Percentiles rank a stretch among this genome's conserved stretches.
These are phyloP conservation scores for Cheilosia vernalis DNA, from an alignment of 2,888 invertebrate species.

Conservation along the genomic window DNA sequence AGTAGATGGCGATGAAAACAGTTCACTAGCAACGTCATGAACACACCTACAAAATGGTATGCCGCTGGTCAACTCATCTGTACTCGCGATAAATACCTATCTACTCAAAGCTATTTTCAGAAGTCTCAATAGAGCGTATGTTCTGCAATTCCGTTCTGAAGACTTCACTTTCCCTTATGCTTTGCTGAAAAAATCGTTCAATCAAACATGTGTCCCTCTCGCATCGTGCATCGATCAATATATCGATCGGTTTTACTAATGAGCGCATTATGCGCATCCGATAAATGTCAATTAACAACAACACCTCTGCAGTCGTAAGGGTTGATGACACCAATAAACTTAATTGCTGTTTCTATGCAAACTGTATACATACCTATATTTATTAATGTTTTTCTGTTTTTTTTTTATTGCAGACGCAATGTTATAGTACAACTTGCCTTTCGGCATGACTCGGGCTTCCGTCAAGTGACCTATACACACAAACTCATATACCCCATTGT, in stretches of 20 bases:
- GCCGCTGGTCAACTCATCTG: too few species aligned
- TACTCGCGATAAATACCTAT: too few species aligned
- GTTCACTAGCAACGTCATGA: too few species aligned
- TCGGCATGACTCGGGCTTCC: constrained; percentile 9
- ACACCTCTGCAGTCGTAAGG: constrained; percentile 39
- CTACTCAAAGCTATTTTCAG: too few species aligned
- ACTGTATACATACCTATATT: constrained; percentile 16
- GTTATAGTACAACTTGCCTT: constrained; percentile 42
- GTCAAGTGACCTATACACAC: constrained; percentile 18
- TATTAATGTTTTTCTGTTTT: constrained; percentile 13
- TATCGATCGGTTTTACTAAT: neutral
- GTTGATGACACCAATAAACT: constrained; percentile 53
- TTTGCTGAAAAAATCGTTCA: too few species aligned
- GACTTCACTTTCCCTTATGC: too few species aligned
- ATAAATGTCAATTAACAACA: constrained; percentile 46
- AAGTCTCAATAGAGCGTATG: too few species aligned
- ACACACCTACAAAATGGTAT: too few species aligned
- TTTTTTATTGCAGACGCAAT: constrained; percentile 52
- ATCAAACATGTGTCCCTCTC: neutral
- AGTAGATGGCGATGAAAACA: too few species aligned
- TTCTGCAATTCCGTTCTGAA: too few species aligned
- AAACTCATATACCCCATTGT: constrained; percentile 7
- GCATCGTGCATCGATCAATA: neutral
- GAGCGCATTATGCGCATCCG: neutral
- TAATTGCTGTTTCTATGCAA: constrained; percentile 3